These are phyloP conservation scores for Myodes glareolus DNA, from an alignment of 2,113 vertebrate species.

Conservation along the genomic window DNA sequence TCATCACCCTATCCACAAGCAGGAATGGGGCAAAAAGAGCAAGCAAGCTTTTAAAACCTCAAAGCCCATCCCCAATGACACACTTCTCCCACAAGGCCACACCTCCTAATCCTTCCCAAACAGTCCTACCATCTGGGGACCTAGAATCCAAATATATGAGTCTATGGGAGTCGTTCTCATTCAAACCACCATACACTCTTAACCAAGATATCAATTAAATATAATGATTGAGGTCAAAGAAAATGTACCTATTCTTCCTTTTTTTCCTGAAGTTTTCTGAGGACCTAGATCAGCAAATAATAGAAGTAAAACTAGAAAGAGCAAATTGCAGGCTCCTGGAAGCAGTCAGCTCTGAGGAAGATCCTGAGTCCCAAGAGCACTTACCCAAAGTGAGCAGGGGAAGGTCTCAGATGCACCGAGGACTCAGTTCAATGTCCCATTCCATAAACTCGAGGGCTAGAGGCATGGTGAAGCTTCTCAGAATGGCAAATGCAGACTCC, in stretches of 20 bases:
- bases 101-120: too few relatives aligned
- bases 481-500: constrained; percentile 34
- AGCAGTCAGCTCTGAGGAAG: background rate
- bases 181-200: background rate
- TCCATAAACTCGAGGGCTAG: background rate
- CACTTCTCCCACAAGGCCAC: too few relatives aligned
- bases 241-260: background rate
- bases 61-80: too few relatives aligned
- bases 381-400: background rate
- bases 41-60: too few relatives aligned
- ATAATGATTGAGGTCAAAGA: background rate
- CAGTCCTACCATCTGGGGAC: too few relatives aligned
- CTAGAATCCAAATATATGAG: too few relatives aligned
- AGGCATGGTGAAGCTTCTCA: constrained; percentile 18
- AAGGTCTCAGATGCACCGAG: background rate
- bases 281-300: background rate
- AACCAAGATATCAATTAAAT: constrained; percentile 1
- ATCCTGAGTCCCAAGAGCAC: background rate
- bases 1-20: too few relatives aligned
- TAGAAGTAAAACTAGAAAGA: background rate
- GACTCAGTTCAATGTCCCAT: background rate
- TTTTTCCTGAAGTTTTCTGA: constrained; percentile 27
- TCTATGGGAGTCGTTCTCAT: too few relatives aligned
- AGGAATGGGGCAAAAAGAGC: too few relatives aligned
- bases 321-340: background rate